A percentile compares a stretch with the other conserved stretches of the same genome.
Evolutionary conservation across 2,888 invertebrate genomes (phyloP).

Genomic region (Eristalinus sepulchralis): DNA sequence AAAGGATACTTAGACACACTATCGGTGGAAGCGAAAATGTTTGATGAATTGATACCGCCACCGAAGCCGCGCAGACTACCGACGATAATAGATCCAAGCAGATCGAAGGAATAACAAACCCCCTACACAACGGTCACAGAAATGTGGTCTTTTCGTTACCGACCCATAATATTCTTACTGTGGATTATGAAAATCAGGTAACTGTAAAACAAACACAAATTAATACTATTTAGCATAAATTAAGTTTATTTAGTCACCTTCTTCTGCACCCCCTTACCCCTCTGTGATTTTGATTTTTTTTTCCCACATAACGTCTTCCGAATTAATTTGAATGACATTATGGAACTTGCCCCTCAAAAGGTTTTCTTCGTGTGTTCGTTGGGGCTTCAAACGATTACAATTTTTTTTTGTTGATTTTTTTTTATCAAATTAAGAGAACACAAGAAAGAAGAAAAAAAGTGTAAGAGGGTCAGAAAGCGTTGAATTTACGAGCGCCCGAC

Average conservation of each 20-base stretch:
- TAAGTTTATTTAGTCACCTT: slow-evolving; percentile 21
- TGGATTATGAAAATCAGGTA: slow-evolving; percentile 81
- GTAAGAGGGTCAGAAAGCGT: too few species aligned
- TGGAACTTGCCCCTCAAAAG: slow-evolving; percentile 12
- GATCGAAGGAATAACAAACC: slow-evolving; percentile 32
- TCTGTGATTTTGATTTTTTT: slow-evolving; percentile 21
- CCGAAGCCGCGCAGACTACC: slow-evolving; percentile 36
- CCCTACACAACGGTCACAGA: slow-evolving; percentile 71
- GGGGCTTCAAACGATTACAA: neutral
- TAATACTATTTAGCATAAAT: slow-evolving; percentile 55
- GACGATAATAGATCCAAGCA: slow-evolving; percentile 46
- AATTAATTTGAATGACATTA: slow-evolving; percentile 65
- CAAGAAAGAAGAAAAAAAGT: neutral
- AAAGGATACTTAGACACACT: neutral
- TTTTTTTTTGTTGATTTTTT: neutral
- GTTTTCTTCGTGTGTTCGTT: neutral
- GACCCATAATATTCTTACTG: slow-evolving; percentile 80
- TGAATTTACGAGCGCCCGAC: slow-evolving; percentile 27
- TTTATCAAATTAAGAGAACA: neutral
- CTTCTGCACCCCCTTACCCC: neutral
- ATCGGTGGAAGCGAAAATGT: slow-evolving; percentile 48
- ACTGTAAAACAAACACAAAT: slow-evolving; percentile 66
- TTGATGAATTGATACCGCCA: slow-evolving; percentile 50
- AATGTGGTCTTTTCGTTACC: slow-evolving; percentile 80
- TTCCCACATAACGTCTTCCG: slow-evolving; percentile 61